Percentiles rank a stretch among this genome's conserved stretches.
These are phyloP conservation scores for Perca schrenkii DNA, from an alignment of 2,113 vertebrate genomes.

Conservation along the genomic window DNA sequence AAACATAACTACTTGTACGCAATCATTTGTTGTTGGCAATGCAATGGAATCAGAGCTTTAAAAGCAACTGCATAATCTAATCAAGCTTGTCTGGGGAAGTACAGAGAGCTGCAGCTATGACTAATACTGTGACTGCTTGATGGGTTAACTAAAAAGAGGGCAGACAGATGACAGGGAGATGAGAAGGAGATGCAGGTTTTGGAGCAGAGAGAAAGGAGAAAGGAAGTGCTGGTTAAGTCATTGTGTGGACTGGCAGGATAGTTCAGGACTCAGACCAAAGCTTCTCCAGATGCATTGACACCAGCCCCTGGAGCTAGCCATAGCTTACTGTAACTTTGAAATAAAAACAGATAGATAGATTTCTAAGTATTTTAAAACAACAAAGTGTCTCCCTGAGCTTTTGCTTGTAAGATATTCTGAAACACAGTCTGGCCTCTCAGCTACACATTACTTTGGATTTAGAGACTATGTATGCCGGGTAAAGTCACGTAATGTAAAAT, in stretches of 20 bases:
- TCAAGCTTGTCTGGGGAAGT: conserved; percentile 7
- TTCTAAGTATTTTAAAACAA: background rate
- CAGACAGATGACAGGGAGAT: background rate
- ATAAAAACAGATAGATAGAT: conserved; percentile 3
- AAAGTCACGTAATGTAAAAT: conserved; percentile 22
- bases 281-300: conserved; percentile 59
- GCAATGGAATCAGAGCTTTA: background rate
- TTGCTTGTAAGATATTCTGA: conserved; percentile 31
- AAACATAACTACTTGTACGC: background rate
- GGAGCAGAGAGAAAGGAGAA: conserved; percentile 7
- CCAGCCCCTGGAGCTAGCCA: background rate
- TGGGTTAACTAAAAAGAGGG: conserved; percentile 2
- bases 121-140: background rate
- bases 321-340: background rate
- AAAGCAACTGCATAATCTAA: conserved; percentile 23
- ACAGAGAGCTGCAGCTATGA: conserved; percentile 17
- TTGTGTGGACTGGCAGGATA: conserved; percentile 38
- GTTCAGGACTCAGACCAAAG: conserved; percentile 33
- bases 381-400: background rate
- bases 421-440: conserved; percentile 8
- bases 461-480: background rate
- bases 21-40: conserved; percentile 5
- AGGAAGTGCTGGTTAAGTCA: conserved; percentile 41
- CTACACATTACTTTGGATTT: background rate
- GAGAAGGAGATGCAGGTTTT: conserved; percentile 14